Percentiles rank a stretch among this genome's conserved stretches.
These are phyloP conservation scores for Cavia porcellus DNA, from an alignment of 2,113 vertebrate genomes.

Conservation along the genomic window DNA sequence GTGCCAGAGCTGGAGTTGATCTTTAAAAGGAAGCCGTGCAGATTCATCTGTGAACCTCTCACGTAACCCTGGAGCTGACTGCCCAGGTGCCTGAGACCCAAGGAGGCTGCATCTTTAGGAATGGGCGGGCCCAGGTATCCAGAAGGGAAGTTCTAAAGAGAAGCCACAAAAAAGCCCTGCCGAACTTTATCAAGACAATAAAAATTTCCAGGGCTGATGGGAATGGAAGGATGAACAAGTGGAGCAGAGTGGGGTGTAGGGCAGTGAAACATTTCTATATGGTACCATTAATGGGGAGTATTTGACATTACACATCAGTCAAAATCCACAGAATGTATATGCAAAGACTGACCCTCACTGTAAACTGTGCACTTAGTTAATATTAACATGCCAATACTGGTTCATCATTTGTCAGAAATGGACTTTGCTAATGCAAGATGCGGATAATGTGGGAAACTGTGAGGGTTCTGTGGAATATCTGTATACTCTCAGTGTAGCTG, in stretches of 20 bases:
- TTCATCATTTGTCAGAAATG: neutral
- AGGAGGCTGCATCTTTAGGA: neutral
- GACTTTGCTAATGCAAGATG: neutral
- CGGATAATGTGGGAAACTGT: neutral
- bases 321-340: neutral
- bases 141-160: slow-evolving; percentile 44
- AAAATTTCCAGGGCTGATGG: neutral
- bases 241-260: neutral
- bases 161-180: neutral
- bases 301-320: neutral
- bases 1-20: neutral
- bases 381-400: neutral
- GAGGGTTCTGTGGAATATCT: neutral
- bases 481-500: neutral
- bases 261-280: neutral
- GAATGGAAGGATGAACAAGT: neutral
- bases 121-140: neutral
- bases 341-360: neutral
- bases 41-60: neutral
- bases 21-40: slow-evolving; percentile 5
- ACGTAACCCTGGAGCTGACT: neutral
- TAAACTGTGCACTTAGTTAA: neutral
- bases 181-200: neutral
- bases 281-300: neutral
- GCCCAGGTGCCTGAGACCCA: neutral